Evolutionary conservation across 2,797 vertebrate species (phyloP), one percentile per base, ranked within the genome.

Genomic region (Melanotaenia boesemani): DNA sequence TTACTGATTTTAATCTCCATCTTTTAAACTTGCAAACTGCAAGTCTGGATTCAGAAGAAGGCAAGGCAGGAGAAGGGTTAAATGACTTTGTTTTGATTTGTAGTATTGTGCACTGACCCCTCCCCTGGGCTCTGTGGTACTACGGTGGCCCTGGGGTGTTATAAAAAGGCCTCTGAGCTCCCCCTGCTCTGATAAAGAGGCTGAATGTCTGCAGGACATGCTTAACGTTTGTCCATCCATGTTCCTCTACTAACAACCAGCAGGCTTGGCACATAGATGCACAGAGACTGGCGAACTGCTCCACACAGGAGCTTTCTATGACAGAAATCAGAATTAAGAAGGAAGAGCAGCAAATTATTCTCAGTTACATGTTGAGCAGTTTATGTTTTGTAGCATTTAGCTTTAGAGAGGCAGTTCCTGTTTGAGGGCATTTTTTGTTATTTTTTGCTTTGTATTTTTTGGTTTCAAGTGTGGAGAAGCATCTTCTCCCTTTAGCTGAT

Each of bases 181-280:
- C 88, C 90, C 83, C 87, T 91, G 88, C 90, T 90, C 93, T 90
- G 88, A 88, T 93, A 95, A 92, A 93, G 87, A 93, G 89, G 88
- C 87, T 91, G 88, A 95, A 93, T 92, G 93, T 94, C 93, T 93
- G 93, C 92, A 88, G 92, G 92, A 93, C 90, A 93, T 94, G 92
- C 92, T 94, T 87, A 90, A 90, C 82, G 76, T 94, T 91, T 92
- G 91, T 93, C 86, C 86, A 76, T 88, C 79, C 79, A 85, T 90
- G 91, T 93, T 90, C 79, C 81, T 91, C 81, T 91, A 80, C 91
- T 93, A 88, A 89, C 85, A 82, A 84, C 84, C 80, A 79, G 69
- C 74, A 52, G 76, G 80, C 83, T 81, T 91, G 84, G 83, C 84
- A 78, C 80, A 82, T 93, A 84, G 88, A 93, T 92, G 92, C 89